phyloP scores from a whole-genome alignment of 2,113 vertebrate species.

The Rhagologus leucostigma region DNA sequence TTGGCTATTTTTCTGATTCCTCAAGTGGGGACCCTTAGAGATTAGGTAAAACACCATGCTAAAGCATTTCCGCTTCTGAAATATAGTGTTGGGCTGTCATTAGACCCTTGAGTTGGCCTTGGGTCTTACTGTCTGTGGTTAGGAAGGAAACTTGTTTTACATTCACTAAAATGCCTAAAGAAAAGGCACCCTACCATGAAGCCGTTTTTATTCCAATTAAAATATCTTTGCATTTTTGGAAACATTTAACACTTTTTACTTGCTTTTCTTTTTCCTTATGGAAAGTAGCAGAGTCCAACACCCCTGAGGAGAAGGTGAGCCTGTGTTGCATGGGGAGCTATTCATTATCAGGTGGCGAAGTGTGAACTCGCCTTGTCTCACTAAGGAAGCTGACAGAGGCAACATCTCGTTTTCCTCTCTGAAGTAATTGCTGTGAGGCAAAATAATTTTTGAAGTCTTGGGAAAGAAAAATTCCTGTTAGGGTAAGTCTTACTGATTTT shows the following conservation, averaged over 20 bases:
- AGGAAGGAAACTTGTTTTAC: not conserved
- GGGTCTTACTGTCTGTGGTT: not conserved
- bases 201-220: conserved; percentile 5
- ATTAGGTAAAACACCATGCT: not conserved
- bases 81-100: not conserved
- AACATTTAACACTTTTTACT: not conserved
- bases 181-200: not conserved
- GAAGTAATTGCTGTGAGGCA: conserved; percentile 46
- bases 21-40: not conserved
- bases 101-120: not conserved
- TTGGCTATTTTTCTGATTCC: not conserved
- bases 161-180: not conserved
- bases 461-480: conserved; percentile 54
- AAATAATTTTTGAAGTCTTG: conserved; percentile 64
- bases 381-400: conserved; percentile 58
- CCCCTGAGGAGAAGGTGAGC: conserved; percentile 32
- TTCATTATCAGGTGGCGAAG: conserved; percentile 39
- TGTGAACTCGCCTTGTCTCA: conserved; percentile 58
- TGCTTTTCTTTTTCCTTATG: not conserved
- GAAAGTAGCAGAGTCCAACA: not conserved
- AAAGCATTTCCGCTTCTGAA: not conserved
- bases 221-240: not conserved
- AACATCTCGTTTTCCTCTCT: conserved; percentile 60
- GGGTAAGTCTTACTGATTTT: conserved; percentile 64
- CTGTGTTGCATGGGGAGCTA: conserved; percentile 20